Conservation (phyloP, 30 jellyfish, hydroid and myxozoan species). For the Turritopsis rubra region DNA sequence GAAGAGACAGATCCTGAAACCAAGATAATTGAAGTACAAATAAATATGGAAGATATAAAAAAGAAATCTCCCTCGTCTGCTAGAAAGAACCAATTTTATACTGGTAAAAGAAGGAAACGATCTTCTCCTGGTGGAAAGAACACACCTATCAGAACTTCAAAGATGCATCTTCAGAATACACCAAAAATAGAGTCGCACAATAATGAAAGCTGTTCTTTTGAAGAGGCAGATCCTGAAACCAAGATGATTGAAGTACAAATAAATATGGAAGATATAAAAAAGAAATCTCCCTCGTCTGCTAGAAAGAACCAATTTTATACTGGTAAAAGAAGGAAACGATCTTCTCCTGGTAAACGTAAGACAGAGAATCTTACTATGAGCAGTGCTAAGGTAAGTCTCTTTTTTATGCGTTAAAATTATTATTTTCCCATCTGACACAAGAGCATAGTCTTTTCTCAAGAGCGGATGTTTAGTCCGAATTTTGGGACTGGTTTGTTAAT, state of each 20-base stretch:
- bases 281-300: background rate
- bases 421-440: too few species aligned
- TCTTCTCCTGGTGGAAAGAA: background rate
- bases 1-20: background rate
- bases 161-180: too few species aligned
- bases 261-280: background rate
- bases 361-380: background rate
- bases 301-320: background rate
- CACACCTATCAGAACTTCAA: background rate
- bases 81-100: background rate
- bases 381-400: background rate
- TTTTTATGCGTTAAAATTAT: too few species aligned
- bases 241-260: background rate
- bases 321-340: background rate
- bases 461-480: too few species aligned
- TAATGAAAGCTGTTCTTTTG: background rate
- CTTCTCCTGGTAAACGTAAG: background rate
- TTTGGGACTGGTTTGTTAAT: too few species aligned
- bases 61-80: background rate
- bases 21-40: background rate
- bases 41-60: background rate
- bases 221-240: background rate
- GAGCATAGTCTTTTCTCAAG: too few species aligned
- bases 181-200: background rate
- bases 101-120: background rate